Conservation (phyloP, 2,113 vertebrate genomes). For the Hippocampus abdominalis region DNA sequence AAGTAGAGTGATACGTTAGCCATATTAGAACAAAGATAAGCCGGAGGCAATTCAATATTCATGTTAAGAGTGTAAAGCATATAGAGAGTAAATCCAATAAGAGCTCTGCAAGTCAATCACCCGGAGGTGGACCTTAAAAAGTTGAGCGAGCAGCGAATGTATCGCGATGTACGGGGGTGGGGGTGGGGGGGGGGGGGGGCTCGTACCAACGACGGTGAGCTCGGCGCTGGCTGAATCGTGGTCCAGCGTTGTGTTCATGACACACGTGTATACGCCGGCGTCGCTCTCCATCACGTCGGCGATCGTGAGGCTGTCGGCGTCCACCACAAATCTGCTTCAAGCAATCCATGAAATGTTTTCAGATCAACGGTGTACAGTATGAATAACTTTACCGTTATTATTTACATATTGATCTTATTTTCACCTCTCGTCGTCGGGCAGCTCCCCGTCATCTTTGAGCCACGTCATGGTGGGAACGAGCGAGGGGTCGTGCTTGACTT, state of each 20-base stretch:
- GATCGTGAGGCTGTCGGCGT: slow-evolving; percentile 83
- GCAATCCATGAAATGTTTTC: slow-evolving; percentile 15
- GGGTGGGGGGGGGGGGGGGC: background rate
- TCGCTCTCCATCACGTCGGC: slow-evolving; percentile 82
- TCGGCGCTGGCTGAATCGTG: slow-evolving; percentile 85
- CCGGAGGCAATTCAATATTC: slow-evolving; percentile 44
- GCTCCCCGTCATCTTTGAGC: slow-evolving; percentile 83
- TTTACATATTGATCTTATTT: background rate
- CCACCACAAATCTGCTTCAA: slow-evolving; percentile 76
- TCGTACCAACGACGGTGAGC: slow-evolving; percentile 92
- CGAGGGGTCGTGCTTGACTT: slow-evolving; percentile 85
- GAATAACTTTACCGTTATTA: too few relatives aligned
- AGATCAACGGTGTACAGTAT: background rate
- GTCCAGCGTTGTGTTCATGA: slow-evolving; percentile 91
- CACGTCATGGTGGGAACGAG: slow-evolving; percentile 80
- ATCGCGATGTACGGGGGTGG: background rate
- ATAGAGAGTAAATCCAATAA: slow-evolving; percentile 17
- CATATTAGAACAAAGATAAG: slow-evolving; percentile 36
- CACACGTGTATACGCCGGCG: slow-evolving; percentile 86
- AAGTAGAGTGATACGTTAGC: slow-evolving; percentile 72
- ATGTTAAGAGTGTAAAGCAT: slow-evolving; percentile 22
- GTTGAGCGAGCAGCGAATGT: background rate
- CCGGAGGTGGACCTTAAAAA: slow-evolving; percentile 32
- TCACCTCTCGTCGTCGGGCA: slow-evolving; percentile 86
- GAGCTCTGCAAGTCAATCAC: slow-evolving; percentile 18